A percentile compares a stretch with the other conserved stretches of the same genome.
These are phyloP conservation scores for Brachionus paranguensis DNA, from an alignment of 1,140 invertebrate genomes.

Conservation along the genomic window DNA sequence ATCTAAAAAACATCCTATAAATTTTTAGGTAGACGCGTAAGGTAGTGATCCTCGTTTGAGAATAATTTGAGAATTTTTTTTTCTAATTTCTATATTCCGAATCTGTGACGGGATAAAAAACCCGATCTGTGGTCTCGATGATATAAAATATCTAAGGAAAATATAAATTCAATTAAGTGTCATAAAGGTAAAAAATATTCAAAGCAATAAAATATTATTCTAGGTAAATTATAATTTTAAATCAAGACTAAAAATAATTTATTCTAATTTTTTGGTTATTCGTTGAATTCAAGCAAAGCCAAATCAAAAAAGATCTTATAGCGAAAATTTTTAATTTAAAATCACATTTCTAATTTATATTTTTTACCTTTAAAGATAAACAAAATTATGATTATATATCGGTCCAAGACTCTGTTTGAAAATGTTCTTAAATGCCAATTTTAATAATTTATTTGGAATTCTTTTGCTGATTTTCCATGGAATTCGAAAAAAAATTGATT, in stretches of 20 bases:
- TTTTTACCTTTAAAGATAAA: constrained; percentile 24
- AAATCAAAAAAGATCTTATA: background rate
- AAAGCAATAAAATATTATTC: background rate
- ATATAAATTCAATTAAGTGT: background rate
- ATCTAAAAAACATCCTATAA: background rate
- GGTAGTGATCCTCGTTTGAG: background rate
- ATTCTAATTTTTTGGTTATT: constrained; percentile 31
- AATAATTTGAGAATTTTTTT: background rate
- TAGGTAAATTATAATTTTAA: constrained; percentile 23
- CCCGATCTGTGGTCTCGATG: background rate
- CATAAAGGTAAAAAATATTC: constrained; percentile 13
- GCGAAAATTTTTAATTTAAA: background rate
- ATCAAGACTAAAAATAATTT: constrained; percentile 15
- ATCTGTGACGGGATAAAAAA: background rate
- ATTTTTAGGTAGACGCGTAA: background rate
- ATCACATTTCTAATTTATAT: constrained; percentile 23
- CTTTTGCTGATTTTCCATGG: background rate
- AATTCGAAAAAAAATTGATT: background rate
- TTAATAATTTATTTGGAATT: constrained; percentile 1
- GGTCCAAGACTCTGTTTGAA: background rate
- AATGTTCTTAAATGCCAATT: background rate
- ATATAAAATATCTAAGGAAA: background rate
- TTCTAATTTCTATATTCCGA: background rate
- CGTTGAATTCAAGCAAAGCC: background rate
- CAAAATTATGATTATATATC: constrained; percentile 5